These are phyloP conservation scores for Coremacera marginata DNA, from an alignment of 2,888 invertebrate species.

Conservation along the genomic window DNA sequence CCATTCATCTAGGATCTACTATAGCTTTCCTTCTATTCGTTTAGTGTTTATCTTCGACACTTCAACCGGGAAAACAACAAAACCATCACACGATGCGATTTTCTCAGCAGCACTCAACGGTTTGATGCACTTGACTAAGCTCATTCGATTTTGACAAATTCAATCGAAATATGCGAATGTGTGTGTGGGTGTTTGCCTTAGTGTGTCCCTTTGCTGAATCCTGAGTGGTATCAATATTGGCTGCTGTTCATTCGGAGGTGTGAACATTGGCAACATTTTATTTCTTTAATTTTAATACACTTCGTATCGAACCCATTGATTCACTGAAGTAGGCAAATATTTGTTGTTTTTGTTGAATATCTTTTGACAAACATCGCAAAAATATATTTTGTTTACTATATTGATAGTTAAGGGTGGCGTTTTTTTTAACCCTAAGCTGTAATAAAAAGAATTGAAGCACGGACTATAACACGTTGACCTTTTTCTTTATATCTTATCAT, in stretches of 20 bases:
- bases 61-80: neutral
- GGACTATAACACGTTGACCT: no score
- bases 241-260: neutral
- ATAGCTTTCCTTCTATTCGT: no score
- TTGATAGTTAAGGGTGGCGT: no score
- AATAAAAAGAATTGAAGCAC: no score
- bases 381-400: no score
- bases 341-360: no score
- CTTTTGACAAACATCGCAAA: no score
- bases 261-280: neutral
- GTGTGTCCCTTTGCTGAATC: neutral
- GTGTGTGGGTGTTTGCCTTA: neutral
- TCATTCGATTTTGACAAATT: constrained; percentile 3
- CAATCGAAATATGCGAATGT: neutral
- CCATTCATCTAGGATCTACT: neutral
- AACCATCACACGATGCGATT: neutral
- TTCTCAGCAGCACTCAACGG: neutral
- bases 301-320: no score
- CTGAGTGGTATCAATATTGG: neutral
- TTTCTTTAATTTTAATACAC: neutral
- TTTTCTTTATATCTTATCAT: no score
- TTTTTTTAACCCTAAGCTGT: no score
- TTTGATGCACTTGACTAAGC: neutral
- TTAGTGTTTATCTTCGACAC: constrained; percentile 1
- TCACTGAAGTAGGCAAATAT: no score